phyloP scores from a whole-genome alignment of 1,140 invertebrate genomes.

The Argopecten irradians region DNA sequence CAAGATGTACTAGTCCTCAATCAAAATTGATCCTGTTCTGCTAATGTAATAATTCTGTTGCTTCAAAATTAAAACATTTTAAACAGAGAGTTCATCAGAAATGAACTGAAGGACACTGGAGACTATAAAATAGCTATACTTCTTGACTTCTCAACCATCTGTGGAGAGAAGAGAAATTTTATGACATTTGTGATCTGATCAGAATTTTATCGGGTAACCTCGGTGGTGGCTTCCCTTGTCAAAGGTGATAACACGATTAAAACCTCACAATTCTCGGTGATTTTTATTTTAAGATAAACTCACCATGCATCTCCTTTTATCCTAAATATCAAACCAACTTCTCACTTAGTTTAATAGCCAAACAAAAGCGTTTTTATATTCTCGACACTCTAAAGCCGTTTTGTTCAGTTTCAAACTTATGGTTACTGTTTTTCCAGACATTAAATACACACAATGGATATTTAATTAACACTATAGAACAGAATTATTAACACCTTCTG shows the following conservation, averaged over 20 bases:
- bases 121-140: not conserved
- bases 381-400: not conserved
- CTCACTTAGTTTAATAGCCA: slow-evolving; percentile 2
- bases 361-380: not conserved
- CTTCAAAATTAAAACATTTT: not conserved
- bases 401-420: not conserved
- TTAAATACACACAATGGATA: not conserved
- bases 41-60: not conserved
- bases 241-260: not conserved
- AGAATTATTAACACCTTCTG: slow-evolving; percentile 12
- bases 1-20: too few relatives aligned
- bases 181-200: not conserved
- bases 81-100: not conserved
- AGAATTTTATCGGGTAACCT: not conserved
- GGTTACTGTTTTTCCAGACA: slow-evolving; percentile 9
- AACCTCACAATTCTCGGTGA: not conserved
- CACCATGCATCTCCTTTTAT: not conserved
- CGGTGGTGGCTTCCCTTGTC: slow-evolving; percentile 1
- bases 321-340: not conserved
- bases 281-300: not conserved
- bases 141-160: not conserved
- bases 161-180: not conserved
- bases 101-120: not conserved
- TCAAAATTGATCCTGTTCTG: not conserved
- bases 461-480: slow-evolving; percentile 1